phyloP scores from a whole-genome alignment of 2,888 invertebrate species.

The Artemia sp. region DNA sequence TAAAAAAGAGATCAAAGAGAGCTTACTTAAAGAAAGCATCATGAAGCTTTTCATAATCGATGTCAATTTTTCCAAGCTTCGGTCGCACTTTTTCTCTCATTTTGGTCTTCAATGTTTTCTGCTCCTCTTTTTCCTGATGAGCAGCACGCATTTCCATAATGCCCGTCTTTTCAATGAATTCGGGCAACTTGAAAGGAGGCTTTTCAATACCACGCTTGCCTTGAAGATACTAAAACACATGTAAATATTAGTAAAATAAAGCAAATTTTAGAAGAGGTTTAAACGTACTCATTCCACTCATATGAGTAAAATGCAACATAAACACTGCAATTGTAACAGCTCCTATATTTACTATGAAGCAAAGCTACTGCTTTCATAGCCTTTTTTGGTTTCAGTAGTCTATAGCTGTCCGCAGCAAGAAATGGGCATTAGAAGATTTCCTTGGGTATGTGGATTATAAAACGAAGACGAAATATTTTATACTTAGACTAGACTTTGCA shows the following conservation, averaged over 20 bases:
- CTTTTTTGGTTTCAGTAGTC: too few species aligned
- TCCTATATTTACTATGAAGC: too few species aligned
- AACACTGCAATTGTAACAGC: too few species aligned
- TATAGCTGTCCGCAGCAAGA: too few species aligned
- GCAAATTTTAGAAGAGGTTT: too few species aligned
- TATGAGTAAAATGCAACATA: too few species aligned
- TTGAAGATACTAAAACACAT: constrained; percentile 48
- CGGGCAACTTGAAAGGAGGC: constrained; percentile 92
- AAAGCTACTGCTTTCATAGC: too few species aligned
- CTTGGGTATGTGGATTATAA: too few species aligned
- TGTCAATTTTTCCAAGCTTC: constrained; percentile 97
- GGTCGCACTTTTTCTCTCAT: constrained; percentile 93
- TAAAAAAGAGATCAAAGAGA: neutral
- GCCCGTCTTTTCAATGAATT: constrained; percentile 97
- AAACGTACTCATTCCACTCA: too few species aligned
- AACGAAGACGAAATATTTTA: too few species aligned
- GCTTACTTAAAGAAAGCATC: constrained; percentile 89
- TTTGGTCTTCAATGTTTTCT: constrained; percentile 83
- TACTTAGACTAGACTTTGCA: too few species aligned
- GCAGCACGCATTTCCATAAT: constrained; percentile 99
- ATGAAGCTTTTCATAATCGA: constrained; percentile 97
- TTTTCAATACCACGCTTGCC: constrained; percentile 98
- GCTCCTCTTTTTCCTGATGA: constrained; percentile 89
- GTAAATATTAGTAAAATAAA: neutral
- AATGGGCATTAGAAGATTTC: too few species aligned